These are phyloP conservation scores for Temnothorax unifasciatus DNA, from an alignment of 2,888 invertebrate species.

Conservation along the genomic window DNA sequence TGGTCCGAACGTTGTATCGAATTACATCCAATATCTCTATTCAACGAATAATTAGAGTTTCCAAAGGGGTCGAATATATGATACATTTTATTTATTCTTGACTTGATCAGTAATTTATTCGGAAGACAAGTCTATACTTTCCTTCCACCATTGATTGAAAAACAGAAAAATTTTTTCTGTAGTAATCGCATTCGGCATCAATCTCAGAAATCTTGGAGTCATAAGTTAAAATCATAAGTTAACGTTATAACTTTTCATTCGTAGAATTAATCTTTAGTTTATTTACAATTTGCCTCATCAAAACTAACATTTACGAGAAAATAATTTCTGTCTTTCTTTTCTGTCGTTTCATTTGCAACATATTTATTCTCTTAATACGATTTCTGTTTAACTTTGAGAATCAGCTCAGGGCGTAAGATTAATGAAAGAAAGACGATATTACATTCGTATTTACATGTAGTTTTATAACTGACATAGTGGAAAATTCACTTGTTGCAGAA, in stretches of 20 bases:
- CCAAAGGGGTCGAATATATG: background rate
- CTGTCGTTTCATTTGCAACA: too few species aligned
- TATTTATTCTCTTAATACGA: background rate
- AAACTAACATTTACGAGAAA: slow-evolving; percentile 1
- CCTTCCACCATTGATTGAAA: background rate
- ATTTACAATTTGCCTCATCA: background rate
- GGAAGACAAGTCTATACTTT: background rate
- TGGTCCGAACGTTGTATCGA: background rate
- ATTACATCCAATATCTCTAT: background rate
- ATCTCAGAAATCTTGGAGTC: background rate
- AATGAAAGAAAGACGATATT: background rate
- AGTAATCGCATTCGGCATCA: background rate
- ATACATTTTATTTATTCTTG: background rate
- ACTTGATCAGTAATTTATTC: background rate
- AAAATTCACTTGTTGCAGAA: slow-evolving; percentile 7
- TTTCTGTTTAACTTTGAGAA: background rate
- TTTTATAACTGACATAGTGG: background rate
- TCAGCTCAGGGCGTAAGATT: background rate
- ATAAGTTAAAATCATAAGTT: background rate
- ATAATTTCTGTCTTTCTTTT: background rate
- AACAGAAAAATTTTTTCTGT: background rate
- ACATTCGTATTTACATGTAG: background rate
- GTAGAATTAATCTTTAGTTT: too few species aligned
- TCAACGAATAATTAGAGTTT: background rate
- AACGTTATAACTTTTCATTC: background rate